Conservation (phyloP, 2,113 vertebrate genomes). For the Gymnobelideus leadbeateri region DNA sequence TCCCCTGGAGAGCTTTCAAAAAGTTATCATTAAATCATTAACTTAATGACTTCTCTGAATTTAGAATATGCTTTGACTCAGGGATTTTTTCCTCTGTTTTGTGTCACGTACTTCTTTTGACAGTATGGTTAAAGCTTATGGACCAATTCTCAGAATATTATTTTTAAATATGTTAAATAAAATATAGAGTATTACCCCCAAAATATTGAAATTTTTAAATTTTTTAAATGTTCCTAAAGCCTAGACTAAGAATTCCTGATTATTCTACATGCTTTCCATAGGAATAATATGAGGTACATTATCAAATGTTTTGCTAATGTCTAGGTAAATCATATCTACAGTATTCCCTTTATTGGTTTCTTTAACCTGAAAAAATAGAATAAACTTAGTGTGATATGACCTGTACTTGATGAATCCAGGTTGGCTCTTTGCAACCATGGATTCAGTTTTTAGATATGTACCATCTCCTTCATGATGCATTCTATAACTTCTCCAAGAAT, state of each 20-base stretch:
- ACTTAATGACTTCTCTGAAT: neutral
- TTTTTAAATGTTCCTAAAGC: neutral
- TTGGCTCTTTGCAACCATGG: neutral
- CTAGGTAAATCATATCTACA: neutral
- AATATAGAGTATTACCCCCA: neutral
- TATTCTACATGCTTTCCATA: neutral
- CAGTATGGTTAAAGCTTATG: neutral
- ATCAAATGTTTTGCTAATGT: neutral
- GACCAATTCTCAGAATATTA: neutral
- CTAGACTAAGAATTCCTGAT: neutral
- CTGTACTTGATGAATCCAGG: neutral
- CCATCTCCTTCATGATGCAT: neutral
- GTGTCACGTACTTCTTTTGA: neutral
- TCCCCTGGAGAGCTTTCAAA: neutral
- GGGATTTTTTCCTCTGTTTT: neutral
- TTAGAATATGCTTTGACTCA: neutral
- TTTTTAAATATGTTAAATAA: neutral
- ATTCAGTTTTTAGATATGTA: neutral
- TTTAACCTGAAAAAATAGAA: neutral
- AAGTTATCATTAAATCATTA: neutral
- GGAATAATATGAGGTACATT: neutral
- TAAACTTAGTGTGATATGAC: neutral
- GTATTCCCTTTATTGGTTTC: neutral
- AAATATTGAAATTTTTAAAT: neutral
- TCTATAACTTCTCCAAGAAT: neutral